Conservation (phyloP, 2,113 vertebrate genomes). For the Phalacrocorax carbo region DNA sequence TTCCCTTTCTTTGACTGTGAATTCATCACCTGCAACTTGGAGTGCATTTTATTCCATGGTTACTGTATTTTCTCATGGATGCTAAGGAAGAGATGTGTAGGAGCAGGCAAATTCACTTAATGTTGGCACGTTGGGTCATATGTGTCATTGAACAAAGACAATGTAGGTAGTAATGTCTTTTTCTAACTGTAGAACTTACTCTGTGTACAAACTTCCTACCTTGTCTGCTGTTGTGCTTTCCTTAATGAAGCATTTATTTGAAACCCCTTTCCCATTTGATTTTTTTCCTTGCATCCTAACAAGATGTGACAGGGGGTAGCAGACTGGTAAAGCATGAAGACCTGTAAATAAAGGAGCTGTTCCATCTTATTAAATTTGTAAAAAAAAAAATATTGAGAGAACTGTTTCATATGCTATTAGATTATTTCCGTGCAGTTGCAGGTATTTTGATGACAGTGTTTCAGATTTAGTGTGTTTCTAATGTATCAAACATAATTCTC, state of each 20-base stretch:
- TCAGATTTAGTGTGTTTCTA: not conserved
- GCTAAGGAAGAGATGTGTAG: not conserved
- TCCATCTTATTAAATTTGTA: not conserved
- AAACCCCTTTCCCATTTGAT: not conserved
- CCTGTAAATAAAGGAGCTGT: constrained; percentile 15
- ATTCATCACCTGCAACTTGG: not conserved
- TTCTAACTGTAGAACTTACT: not conserved
- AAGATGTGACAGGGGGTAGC: not conserved
- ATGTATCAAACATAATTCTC: not conserved
- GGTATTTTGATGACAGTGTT: not conserved
- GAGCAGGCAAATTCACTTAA: not conserved
- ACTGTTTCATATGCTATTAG: not conserved
- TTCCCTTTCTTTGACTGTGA: not conserved
- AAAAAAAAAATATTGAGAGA: not conserved
- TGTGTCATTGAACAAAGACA: not conserved
- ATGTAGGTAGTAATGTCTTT: not conserved
- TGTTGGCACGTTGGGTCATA: not conserved
- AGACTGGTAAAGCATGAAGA: not conserved
- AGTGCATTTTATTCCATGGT: not conserved
- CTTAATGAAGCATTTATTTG: not conserved
- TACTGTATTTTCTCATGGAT: not conserved
- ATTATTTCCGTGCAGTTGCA: not conserved
- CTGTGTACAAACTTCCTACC: not conserved
- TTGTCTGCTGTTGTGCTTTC: not conserved
- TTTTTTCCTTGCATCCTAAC: not conserved